phyloP scores from a whole-genome alignment of 2,113 vertebrate species.

The Tenrec ecaudatus region DNA sequence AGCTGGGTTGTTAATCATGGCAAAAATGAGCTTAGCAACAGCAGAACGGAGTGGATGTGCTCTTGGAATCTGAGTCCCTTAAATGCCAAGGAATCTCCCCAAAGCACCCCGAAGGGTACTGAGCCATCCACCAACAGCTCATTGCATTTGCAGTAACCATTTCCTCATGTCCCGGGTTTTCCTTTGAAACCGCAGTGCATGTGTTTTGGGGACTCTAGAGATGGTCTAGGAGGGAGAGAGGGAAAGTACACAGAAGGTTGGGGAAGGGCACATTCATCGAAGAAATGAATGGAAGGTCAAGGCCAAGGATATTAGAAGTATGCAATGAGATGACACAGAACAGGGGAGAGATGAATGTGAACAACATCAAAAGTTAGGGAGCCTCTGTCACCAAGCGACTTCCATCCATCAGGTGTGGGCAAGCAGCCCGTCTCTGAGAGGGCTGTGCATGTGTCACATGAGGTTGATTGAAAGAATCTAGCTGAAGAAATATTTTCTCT shows the following conservation, averaged over 20 bases:
- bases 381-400: background rate
- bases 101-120: slow-evolving; percentile 1
- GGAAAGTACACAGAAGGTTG: background rate
- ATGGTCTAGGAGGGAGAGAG: background rate
- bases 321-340: background rate
- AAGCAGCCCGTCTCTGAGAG: background rate
- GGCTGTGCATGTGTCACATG: background rate
- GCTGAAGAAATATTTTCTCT: background rate
- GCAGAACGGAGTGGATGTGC: slow-evolving; percentile 66
- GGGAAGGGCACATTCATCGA: background rate
- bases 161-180: background rate
- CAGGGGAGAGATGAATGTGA: background rate
- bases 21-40: slow-evolving; percentile 71
- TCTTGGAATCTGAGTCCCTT: slow-evolving; percentile 55
- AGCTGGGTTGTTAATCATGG: slow-evolving; percentile 78
- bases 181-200: background rate
- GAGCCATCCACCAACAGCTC: slow-evolving; percentile 14
- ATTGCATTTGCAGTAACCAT: background rate
- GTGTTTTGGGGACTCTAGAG: background rate
- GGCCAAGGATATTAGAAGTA: background rate
- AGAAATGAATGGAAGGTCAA: background rate
- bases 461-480: background rate
- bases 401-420: background rate
- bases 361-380: background rate
- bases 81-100: slow-evolving; percentile 54